These are phyloP conservation scores for Holacanthus passer DNA, from an alignment of 2,113 vertebrate species.

Conservation along the genomic window DNA sequence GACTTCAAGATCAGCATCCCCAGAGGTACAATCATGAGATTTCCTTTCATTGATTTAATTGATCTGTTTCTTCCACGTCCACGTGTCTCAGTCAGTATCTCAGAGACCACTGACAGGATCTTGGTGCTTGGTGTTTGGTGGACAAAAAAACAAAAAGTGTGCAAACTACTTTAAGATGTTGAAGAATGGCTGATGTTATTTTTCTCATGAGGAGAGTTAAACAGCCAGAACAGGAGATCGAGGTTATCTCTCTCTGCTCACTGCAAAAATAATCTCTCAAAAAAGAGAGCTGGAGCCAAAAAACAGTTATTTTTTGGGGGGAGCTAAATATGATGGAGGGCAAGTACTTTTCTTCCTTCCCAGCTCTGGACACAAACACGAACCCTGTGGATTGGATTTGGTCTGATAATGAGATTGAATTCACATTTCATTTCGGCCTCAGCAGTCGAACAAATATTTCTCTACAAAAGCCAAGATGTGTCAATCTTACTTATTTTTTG, in stretches of 20 bases:
- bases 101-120: not conserved
- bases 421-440: not conserved
- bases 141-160: too few species aligned
- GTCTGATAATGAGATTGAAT: not conserved
- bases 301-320: not conserved
- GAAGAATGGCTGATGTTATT: not conserved
- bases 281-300: not conserved
- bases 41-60: too few species aligned
- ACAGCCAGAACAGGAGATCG: not conserved
- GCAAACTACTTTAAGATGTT: not conserved
- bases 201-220: not conserved
- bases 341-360: too few species aligned
- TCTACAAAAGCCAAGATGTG: too few species aligned
- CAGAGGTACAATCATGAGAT: conserved; percentile 69
- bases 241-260: not conserved
- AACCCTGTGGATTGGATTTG: not conserved
- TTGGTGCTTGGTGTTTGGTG: too few species aligned
- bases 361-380: not conserved
- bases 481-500: too few species aligned
- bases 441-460: too few species aligned
- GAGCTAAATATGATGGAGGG: too few species aligned
- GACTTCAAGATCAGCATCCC: conserved; percentile 86
- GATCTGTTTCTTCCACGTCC: not conserved
- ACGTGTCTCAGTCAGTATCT: not conserved
- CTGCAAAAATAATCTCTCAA: too few species aligned